These are phyloP conservation scores for Nibea coibor DNA, from an alignment of 2,113 vertebrate genomes.

Conservation along the genomic window DNA sequence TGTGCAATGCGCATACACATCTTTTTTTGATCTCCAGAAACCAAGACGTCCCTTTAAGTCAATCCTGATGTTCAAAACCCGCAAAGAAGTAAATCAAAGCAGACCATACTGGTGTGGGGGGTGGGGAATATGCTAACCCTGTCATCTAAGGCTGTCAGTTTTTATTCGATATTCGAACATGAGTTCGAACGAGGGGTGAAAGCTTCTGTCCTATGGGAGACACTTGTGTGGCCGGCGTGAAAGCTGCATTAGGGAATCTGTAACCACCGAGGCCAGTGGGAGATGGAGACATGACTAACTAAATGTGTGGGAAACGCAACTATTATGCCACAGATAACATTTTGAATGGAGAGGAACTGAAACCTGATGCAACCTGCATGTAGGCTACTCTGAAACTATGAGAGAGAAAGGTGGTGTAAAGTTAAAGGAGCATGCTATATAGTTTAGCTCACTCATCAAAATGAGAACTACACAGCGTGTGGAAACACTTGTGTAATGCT, in stretches of 20 bases:
- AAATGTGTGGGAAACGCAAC: conserved; percentile 59
- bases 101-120: conserved; percentile 16
- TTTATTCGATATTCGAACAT: too few species aligned
- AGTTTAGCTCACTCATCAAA: neutral
- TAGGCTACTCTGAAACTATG: neutral
- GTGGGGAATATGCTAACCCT: conserved; percentile 38
- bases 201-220: neutral
- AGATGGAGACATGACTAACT: conserved; percentile 36
- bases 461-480: neutral
- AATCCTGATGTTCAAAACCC: conserved; percentile 40
- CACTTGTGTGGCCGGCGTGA: conserved; percentile 48
- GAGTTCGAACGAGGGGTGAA: too few species aligned
- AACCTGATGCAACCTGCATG: conserved; percentile 28
- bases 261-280: conserved; percentile 54
- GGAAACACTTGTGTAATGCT: neutral
- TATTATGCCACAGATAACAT: conserved; percentile 35
- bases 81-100: conserved; percentile 50
- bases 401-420: neutral
- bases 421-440: neutral
- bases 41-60: conserved; percentile 16
- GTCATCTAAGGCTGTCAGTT: conserved; percentile 33
- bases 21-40: conserved; percentile 30
- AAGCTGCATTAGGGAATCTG: conserved; percentile 28
- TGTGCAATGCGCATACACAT: conserved; percentile 6
- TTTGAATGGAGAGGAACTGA: conserved; percentile 23